A percentile compares a stretch with the other conserved stretches of the same genome.
Conservation (phyloP, 2,797 vertebrate species). For the Hylomyscus alleni region DNA sequence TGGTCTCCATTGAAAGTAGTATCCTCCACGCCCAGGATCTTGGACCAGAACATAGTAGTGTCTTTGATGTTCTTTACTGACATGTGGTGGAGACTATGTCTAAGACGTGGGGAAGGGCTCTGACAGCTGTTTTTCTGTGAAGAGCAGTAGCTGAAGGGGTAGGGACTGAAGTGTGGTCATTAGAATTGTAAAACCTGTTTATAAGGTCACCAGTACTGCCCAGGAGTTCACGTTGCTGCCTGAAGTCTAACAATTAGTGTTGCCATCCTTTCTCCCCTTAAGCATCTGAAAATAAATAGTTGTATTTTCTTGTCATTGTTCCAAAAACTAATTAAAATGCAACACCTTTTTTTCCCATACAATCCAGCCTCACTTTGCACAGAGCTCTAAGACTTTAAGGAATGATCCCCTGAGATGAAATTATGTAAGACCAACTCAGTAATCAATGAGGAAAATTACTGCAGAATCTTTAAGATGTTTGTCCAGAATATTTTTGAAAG, state of each 20-base stretch:
- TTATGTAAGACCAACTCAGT: conserved; percentile 14
- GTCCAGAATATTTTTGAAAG: background rate
- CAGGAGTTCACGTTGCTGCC: background rate
- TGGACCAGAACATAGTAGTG: conserved; percentile 91
- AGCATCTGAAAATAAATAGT: background rate
- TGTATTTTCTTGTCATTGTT: conserved; percentile 19
- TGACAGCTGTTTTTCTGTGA: conserved; percentile 80
- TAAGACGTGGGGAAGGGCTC: conserved; percentile 86
- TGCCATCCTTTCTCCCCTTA: background rate
- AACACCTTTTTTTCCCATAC: background rate
- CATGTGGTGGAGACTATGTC: conserved; percentile 93
- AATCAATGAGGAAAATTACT: conserved; percentile 25
- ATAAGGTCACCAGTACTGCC: background rate
- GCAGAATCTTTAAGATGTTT: background rate
- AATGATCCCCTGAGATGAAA: background rate
- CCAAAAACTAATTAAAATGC: background rate
- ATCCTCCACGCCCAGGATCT: conserved; percentile 93
- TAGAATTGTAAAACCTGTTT: background rate
- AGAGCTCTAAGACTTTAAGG: background rate
- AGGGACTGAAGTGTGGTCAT: background rate
- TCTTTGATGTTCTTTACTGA: conserved; percentile 92
- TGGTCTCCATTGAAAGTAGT: conserved; percentile 90
- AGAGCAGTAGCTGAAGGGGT: background rate
- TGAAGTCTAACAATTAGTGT: background rate
- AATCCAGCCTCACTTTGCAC: background rate